A percentile compares a stretch with the other conserved stretches of the same genome.
These are phyloP conservation scores for Diachrysia chrysitis DNA, from an alignment of 2,888 invertebrate genomes.

Conservation along the genomic window DNA sequence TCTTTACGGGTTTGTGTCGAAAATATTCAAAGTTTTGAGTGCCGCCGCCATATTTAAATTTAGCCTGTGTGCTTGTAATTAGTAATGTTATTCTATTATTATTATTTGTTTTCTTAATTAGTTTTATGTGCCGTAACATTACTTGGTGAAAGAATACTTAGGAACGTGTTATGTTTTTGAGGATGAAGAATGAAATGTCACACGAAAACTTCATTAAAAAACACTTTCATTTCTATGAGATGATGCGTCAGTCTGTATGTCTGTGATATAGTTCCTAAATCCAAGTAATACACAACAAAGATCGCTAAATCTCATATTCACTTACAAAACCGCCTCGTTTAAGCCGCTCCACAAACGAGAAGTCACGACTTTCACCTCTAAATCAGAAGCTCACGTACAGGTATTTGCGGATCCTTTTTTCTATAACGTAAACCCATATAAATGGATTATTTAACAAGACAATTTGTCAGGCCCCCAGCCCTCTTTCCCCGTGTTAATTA, in stretches of 20 bases:
- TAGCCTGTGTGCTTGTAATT: not conserved
- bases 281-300: too few relatives aligned
- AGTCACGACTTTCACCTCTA: not conserved
- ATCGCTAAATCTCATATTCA: not conserved
- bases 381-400: not conserved
- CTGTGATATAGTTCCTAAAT: too few relatives aligned
- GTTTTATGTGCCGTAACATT: not conserved
- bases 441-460: conserved; percentile 55
- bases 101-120: conserved; percentile 5
- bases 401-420: conserved; percentile 29
- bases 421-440: conserved; percentile 35
- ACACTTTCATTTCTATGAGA: too few relatives aligned
- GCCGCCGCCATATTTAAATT: not conserved
- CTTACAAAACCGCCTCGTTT: not conserved
- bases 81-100: conserved; percentile 1
- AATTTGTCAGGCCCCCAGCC: conserved; percentile 51
- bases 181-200: too few relatives aligned
- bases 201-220: too few relatives aligned
- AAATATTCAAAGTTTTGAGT: conserved; percentile 50
- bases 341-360: not conserved
- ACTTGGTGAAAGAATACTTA: too few relatives aligned
- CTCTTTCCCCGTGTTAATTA: conserved; percentile 48
- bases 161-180: too few relatives aligned
- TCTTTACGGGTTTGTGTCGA: conserved; percentile 47
- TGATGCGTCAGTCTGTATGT: not conserved